Conservation (phyloP, 2,888 invertebrate genomes). For the Xestia xanthographa region DNA sequence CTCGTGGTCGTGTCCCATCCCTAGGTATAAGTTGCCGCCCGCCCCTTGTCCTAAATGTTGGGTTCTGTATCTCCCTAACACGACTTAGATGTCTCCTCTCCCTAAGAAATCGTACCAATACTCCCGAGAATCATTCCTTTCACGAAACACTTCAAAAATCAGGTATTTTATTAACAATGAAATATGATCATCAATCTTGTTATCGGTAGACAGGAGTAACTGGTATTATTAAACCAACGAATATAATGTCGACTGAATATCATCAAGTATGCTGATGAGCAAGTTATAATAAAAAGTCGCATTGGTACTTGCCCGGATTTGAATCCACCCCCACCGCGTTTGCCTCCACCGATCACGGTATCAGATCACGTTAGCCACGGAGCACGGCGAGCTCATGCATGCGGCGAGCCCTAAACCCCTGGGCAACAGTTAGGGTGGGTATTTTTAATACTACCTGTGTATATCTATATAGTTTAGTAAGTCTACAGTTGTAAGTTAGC, state of each 20-base stretch:
- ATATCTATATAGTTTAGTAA: neutral
- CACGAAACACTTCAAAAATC: slow-evolving; percentile 13
- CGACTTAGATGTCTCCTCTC: slow-evolving; percentile 52
- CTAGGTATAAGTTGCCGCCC: slow-evolving; percentile 64
- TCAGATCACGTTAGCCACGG: too few relatives aligned
- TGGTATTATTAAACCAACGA: neutral
- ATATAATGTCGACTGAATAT: neutral
- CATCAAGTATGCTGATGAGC: neutral
- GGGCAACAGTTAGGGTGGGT: neutral
- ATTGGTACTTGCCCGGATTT: too few relatives aligned
- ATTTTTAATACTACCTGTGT: neutral
- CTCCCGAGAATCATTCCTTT: neutral
- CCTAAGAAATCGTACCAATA: slow-evolving; percentile 38
- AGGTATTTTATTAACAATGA: slow-evolving; percentile 3
- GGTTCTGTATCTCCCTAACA: slow-evolving; percentile 55
- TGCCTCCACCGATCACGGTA: too few relatives aligned
- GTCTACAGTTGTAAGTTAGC: neutral
- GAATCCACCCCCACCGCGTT: too few relatives aligned
- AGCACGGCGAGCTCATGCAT: too few relatives aligned
- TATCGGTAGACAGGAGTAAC: neutral
- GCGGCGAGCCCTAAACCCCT: too few relatives aligned
- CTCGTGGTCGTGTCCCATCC: slow-evolving; percentile 63
- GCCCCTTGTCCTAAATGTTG: slow-evolving; percentile 67
- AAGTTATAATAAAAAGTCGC: neutral
- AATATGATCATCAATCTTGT: slow-evolving; percentile 28